phyloP scores from a whole-genome alignment of 2,888 invertebrate species.

The Conus canariensis region DNA sequence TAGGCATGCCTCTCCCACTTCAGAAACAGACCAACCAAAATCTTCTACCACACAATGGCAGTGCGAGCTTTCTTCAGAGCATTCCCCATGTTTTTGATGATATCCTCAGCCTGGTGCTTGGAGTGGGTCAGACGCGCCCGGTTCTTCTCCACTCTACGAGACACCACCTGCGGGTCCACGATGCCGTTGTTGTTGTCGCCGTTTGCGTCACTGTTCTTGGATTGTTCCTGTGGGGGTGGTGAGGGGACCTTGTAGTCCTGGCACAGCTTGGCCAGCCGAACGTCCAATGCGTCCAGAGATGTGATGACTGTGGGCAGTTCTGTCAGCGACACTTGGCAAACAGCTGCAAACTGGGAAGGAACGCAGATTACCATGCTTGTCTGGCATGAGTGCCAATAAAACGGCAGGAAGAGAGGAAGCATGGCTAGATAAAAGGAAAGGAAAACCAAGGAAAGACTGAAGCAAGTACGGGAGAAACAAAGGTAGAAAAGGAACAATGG shows the following conservation, averaged over 20 bases:
- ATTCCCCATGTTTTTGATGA: conserved; percentile 54
- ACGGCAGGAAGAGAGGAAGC: not conserved
- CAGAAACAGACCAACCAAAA: not conserved
- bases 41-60: conserved; percentile 60
- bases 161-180: conserved; percentile 42
- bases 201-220: conserved; percentile 11
- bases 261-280: conserved; percentile 54
- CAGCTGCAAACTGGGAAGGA: conserved; percentile 60
- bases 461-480: not conserved
- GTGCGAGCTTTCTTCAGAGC: conserved; percentile 62
- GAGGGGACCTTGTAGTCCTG: conserved; percentile 50
- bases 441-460: not conserved
- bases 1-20: not conserved
- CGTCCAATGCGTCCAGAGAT: conserved; percentile 57
- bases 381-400: not conserved
- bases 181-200: conserved; percentile 34
- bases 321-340: conserved; percentile 58
- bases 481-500: not conserved
- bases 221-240: conserved; percentile 33
- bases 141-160: conserved; percentile 54
- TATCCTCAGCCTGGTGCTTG: conserved; percentile 52
- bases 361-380: not conserved
- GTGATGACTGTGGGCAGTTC: conserved; percentile 60
- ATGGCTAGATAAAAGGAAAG: not conserved
- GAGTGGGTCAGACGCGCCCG: conserved; percentile 61